Evolutionary conservation across 2,888 invertebrate species (phyloP).

Genomic region (Asteroscopus sphinx): DNA sequence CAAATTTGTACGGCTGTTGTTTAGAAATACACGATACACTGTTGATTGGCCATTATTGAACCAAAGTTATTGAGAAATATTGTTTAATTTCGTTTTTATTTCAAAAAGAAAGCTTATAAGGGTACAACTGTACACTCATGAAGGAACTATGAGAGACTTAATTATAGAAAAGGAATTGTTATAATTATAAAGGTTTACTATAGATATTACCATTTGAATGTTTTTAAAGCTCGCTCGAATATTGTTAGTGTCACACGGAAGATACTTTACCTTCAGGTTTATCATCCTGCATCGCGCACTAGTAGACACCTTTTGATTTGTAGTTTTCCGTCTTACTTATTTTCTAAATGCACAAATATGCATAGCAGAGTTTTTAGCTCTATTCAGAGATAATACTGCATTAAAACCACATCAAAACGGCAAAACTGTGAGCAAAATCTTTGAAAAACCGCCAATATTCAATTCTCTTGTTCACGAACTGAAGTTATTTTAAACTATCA

Average conservation of each 20-base stretch:
- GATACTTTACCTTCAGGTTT: conserved; percentile 15
- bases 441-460: too few relatives aligned
- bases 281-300: not conserved
- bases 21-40: not conserved
- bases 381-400: too few relatives aligned
- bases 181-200: conserved; percentile 39
- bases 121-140: not conserved
- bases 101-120: not conserved
- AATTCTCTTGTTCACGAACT: too few relatives aligned
- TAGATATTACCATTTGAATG: conserved; percentile 42
- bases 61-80: not conserved
- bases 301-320: not conserved
- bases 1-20: too few relatives aligned
- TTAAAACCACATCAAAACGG: too few relatives aligned
- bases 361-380: too few relatives aligned
- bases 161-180: conserved; percentile 47
- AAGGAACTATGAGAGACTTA: conserved; percentile 32
- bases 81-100: not conserved
- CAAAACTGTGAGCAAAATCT: too few relatives aligned
- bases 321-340: not conserved
- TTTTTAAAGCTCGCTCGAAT: conserved; percentile 46
- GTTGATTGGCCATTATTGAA: not conserved
- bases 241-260: conserved; percentile 34
- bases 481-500: too few relatives aligned
- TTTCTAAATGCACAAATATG: not conserved